These are phyloP conservation scores for Phocides pigmalion DNA, from an alignment of 1,140 invertebrate genomes.

Conservation along the genomic window DNA sequence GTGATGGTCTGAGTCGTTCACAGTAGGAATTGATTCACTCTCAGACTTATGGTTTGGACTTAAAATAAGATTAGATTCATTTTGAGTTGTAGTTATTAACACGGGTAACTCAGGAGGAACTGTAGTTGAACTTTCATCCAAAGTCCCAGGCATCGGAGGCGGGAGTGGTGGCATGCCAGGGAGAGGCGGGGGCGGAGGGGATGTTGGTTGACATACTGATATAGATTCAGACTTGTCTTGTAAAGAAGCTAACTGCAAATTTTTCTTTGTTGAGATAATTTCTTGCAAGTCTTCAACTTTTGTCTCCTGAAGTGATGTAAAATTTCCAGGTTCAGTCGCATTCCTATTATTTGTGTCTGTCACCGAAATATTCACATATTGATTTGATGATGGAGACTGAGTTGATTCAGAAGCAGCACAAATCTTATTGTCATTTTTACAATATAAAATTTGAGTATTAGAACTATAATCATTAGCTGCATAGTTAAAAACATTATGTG, in stretches of 20 bases:
- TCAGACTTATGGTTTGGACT: conserved; percentile 10
- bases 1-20: conserved; percentile 2
- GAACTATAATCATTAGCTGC: conserved; percentile 29
- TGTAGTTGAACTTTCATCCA: conserved; percentile 11
- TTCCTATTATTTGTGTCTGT: background rate
- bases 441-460: conserved; percentile 47
- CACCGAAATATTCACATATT: conserved; percentile 10
- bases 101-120: conserved; percentile 3
- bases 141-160: conserved; percentile 61
- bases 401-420: conserved; percentile 27
- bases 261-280: background rate
- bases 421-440: conserved; percentile 41
- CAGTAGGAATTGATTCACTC: conserved; percentile 11
- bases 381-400: conserved; percentile 23
- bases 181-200: conserved; percentile 81
- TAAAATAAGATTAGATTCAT: conserved; percentile 9
- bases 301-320: background rate
- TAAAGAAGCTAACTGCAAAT: conserved; percentile 3
- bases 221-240: conserved; percentile 6
- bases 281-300: background rate
- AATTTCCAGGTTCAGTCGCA: background rate
- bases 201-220: conserved; percentile 10
- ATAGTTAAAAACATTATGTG: conserved; percentile 19
- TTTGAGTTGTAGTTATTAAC: background rate
- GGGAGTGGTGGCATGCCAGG: conserved; percentile 71